These are phyloP conservation scores for Girardinichthys multiradiatus DNA, from an alignment of 2,113 vertebrate species.

Conservation along the genomic window DNA sequence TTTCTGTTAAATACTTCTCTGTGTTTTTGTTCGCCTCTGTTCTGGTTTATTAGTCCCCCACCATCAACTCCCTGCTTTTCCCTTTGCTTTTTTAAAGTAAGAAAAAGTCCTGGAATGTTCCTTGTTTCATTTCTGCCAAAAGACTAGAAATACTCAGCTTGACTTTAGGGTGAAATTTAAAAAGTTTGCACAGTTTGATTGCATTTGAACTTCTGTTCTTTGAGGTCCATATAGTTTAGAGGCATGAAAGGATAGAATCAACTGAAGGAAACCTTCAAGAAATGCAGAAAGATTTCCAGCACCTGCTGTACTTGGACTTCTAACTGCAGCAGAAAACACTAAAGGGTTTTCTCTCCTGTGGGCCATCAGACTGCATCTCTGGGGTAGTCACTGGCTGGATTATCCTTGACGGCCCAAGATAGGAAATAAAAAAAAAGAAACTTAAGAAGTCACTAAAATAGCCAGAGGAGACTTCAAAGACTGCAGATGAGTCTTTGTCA, in stretches of 20 bases:
- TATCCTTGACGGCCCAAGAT: constrained; percentile 26
- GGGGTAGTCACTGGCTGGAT: constrained; percentile 28
- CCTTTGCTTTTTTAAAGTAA: background rate
- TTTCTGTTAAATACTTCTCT: too few relatives aligned
- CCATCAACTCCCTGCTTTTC: background rate
- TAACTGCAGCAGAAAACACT: constrained; percentile 25
- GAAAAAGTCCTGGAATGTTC: background rate
- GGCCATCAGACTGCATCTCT: constrained; percentile 49
- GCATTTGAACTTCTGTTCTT: constrained; percentile 31
- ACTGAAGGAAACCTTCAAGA: constrained; percentile 5
- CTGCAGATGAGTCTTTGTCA: constrained; percentile 53
- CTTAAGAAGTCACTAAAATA: constrained; percentile 28
- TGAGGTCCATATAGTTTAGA: constrained; percentile 34
- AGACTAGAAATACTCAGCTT: constrained; percentile 2
- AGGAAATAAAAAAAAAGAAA: constrained; percentile 4
- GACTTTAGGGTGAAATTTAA: constrained; percentile 7
- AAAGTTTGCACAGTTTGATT: constrained; percentile 26
- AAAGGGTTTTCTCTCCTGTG: constrained; percentile 19
- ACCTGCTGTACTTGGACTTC: constrained; percentile 26
- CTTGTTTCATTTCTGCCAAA: background rate
- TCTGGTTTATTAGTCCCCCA: background rate
- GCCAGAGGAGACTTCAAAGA: constrained; percentile 38
- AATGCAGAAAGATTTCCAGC: constrained; percentile 17
- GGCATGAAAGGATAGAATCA: constrained; percentile 3
- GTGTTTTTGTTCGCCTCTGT: too few relatives aligned